Base-by-base conservation (phyloP, 2,797 vertebrate species). In the Gadopsis marmoratus region DNA sequence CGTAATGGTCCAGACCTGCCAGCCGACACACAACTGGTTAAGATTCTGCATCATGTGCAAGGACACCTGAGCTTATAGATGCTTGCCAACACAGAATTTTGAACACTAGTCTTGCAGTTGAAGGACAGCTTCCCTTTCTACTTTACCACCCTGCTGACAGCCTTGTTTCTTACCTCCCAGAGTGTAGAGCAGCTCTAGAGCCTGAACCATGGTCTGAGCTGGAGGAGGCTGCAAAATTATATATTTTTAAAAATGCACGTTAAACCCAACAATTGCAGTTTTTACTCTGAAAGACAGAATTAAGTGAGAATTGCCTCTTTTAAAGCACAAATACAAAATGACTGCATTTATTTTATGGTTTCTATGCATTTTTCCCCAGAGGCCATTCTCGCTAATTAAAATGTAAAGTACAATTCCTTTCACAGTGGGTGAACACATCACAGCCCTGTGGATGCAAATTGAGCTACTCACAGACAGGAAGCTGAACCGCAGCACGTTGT, bases 131-230 rank as follows among this genome's bases (percentile, higher is more conserved):
- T 76, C 14, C 16, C 10, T 68, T 69, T 61, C 47, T 23, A 61
- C 17, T 43, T n/a, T 33, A 29, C 50, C n/a, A 26, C 17, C 19
- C 8, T 72, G 67, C 78, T 78, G 77, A 71, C 12, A 16, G 47
- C n/a, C 1, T 37, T 60, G 43, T 70, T 66, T 89, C 96, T 92
- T 93, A 99, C 98, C 98, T 96, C 97, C 98, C 51, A 99, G 94
- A 73, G 98, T 98, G 62, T 97, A 99, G 33, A 99, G 97, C 81
- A 99, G 51, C 87, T 99, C 98, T 77, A 99, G 88, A n/a, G 98
- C 98, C 90, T 99, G 98, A 61, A 99, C 98, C 98, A 99, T 99
- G 19, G 98, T 97, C 92, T 99, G 98, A 64, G 98, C 98, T 56
- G 98, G 98, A 47, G 98, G 98, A 45, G 98, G 97, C 98, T 99